Conservation (phyloP, 2,888 invertebrate genomes). For the Creontiades dilutus region DNA sequence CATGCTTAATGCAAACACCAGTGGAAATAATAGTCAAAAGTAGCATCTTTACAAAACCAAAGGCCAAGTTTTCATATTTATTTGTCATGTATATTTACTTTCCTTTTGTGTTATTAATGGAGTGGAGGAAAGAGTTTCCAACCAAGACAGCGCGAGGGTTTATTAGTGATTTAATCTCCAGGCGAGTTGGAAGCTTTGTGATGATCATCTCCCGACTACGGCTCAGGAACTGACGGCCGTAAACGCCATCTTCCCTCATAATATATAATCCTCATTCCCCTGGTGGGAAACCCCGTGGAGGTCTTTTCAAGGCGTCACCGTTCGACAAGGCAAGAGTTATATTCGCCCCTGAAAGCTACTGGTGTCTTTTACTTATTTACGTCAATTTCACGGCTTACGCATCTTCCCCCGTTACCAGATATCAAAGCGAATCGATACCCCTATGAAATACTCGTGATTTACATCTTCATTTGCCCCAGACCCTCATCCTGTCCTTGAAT, state of each 20-base stretch:
- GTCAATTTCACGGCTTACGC: background rate
- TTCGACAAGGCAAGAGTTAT: slow-evolving; percentile 48
- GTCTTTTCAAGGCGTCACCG: slow-evolving; percentile 44
- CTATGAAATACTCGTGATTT: background rate
- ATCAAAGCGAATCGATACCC: slow-evolving; percentile 2
- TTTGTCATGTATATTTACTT: background rate
- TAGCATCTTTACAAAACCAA: background rate
- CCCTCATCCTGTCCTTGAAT: background rate
- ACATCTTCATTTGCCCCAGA: background rate
- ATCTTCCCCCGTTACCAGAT: background rate
- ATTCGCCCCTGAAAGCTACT: slow-evolving; percentile 55
- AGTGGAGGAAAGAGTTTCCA: background rate
- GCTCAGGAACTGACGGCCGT: slow-evolving; percentile 29
- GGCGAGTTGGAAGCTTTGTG: slow-evolving; percentile 49
- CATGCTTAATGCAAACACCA: too few species aligned
- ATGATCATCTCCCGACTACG: slow-evolving; percentile 32
- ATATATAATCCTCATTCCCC: slow-evolving; percentile 52
- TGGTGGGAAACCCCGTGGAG: slow-evolving; percentile 44
- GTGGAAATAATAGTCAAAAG: too few species aligned
- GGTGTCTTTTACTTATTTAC: background rate
- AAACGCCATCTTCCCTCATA: slow-evolving; percentile 54
- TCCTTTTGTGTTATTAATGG: background rate
- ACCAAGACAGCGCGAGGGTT: background rate
- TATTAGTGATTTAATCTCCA: slow-evolving; percentile 60
- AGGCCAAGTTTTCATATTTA: background rate